Evolutionary conservation across 1,140 invertebrate species (phyloP).

Genomic region (Drosophila suzukii): DNA sequence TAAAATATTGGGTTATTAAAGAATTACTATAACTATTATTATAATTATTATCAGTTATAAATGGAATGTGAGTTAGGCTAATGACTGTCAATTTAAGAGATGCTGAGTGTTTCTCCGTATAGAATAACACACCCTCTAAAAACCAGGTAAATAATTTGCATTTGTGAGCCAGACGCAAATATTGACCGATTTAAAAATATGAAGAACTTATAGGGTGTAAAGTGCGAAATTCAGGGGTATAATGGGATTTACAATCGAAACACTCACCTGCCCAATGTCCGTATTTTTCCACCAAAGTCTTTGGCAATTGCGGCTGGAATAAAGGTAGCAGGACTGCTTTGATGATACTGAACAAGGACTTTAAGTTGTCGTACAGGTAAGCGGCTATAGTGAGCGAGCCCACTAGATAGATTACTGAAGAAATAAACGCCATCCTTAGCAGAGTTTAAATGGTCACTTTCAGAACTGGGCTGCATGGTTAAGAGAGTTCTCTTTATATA

Average conservation of each 20-base stretch:
- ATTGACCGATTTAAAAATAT: slow-evolving; percentile 25
- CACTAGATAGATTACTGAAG: slow-evolving; percentile 70
- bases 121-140: slow-evolving; percentile 3
- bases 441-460: slow-evolving; percentile 31
- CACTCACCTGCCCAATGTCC: slow-evolving; percentile 86
- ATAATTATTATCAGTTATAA: no score
- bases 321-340: slow-evolving; percentile 86
- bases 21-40: no score
- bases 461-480: no score
- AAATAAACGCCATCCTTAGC: slow-evolving; percentile 73
- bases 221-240: slow-evolving; percentile 1
- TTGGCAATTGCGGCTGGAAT: slow-evolving; percentile 86
- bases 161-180: slow-evolving; percentile 10
- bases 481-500: slow-evolving; percentile 37
- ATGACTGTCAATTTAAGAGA: background rate
- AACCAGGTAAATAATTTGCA: slow-evolving; percentile 19
- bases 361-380: slow-evolving; percentile 85
- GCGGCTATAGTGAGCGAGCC: slow-evolving; percentile 83
- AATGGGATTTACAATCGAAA: slow-evolving; percentile 9
- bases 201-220: background rate
- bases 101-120: background rate
- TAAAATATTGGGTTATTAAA: background rate
- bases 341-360: slow-evolving; percentile 85
- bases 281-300: slow-evolving; percentile 85
- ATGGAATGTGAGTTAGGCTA: background rate